A percentile compares a stretch with the other conserved stretches of the same genome.
phyloP scores from a whole-genome alignment of 2,888 invertebrate genomes.

The Phaedon cochleariae region DNA sequence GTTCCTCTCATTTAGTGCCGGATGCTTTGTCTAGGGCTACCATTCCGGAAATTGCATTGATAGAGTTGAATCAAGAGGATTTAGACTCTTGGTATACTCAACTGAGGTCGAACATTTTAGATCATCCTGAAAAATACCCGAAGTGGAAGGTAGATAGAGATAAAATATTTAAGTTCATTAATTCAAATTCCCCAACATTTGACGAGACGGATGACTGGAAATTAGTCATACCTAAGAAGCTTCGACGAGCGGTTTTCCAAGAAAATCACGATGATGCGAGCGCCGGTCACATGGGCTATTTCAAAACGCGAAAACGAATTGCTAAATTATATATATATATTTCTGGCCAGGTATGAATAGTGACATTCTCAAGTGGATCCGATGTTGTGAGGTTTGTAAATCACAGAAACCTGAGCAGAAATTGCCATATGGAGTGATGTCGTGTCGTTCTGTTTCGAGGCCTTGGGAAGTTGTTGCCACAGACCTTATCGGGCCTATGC shows the following conservation, averaged over 20 bases:
- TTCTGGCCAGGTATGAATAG: conserved; percentile 25
- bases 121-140: conserved; percentile 27
- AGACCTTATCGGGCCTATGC: conserved; percentile 32
- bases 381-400: conserved; percentile 21
- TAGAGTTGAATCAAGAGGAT: conserved; percentile 3
- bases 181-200: conserved; percentile 10
- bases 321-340: conserved; percentile 1
- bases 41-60: neutral
- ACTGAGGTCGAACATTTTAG: conserved; percentile 6
- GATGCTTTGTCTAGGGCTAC: conserved; percentile 21
- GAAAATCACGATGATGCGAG: conserved; percentile 23
- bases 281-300: conserved; percentile 26
- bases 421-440: conserved; percentile 22
- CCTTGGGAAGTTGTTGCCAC: conserved; percentile 29
- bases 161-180: neutral
- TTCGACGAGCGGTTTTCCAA: conserved; percentile 8
- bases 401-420: conserved; percentile 26
- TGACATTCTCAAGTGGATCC: conserved; percentile 15
- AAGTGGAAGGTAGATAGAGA: conserved; percentile 27
- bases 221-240: conserved; percentile 24
- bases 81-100: conserved; percentile 24
- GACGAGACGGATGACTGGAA: conserved; percentile 20
- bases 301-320: conserved; percentile 20
- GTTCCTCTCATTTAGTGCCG: conserved; percentile 12
- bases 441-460: neutral